These are phyloP conservation scores for Enteromius anoplus DNA, from an alignment of 2,797 vertebrate genomes.

Conservation along the genomic window DNA sequence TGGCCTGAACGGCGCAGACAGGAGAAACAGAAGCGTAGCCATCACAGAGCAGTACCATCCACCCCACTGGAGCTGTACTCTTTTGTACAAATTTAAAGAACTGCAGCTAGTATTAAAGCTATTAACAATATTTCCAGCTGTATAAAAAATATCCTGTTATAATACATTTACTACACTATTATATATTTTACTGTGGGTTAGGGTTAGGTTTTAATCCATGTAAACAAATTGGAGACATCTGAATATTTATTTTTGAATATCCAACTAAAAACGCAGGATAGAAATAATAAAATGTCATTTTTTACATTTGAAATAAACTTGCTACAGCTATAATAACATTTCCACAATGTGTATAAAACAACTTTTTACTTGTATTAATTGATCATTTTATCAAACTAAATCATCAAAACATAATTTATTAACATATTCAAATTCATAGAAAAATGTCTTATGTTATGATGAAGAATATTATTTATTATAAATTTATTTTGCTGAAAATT, in stretches of 20 bases:
- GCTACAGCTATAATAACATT: too few species aligned
- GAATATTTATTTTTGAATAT: neutral
- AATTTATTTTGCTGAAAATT: neutral
- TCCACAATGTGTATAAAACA: too few species aligned
- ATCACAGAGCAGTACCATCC: neutral
- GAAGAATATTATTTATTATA: too few species aligned
- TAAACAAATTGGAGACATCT: neutral
- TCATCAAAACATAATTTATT: neutral
- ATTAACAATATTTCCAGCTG: neutral
- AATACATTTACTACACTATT: neutral
- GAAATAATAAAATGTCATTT: neutral
- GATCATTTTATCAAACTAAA: too few species aligned
- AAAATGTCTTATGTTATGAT: neutral
- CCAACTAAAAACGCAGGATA: neutral
- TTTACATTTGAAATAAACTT: neutral
- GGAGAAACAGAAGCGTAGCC: neutral
- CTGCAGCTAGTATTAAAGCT: neutral
- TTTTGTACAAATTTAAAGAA: neutral
- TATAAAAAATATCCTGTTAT: neutral
- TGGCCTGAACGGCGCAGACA: conserved; percentile 27
- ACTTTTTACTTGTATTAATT: too few species aligned
- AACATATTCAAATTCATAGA: too few species aligned
- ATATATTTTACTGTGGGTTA: neutral
- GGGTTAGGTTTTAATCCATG: neutral
- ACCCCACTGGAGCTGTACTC: neutral